Evolutionary conservation across 2,888 invertebrate species (phyloP), one percentile per base, ranked within the genome.

Genomic region (Andrena praecox): DNA sequence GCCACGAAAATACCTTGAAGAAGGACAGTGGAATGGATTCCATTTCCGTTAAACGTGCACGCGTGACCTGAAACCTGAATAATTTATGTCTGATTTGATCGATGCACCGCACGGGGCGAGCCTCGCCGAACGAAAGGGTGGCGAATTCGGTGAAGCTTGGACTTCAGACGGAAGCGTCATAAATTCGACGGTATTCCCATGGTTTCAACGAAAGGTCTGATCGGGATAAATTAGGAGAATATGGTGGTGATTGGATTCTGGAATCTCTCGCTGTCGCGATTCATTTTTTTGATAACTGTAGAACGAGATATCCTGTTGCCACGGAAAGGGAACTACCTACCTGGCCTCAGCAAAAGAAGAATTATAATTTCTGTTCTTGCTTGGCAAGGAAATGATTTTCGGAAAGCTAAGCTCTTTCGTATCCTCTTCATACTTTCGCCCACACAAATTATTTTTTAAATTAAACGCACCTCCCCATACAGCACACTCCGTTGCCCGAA

Each of bases 11-110:
- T 84, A 83, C 79, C 72, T 73, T 50, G 54, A 69, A 69, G 68
- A 74, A 78, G 84, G 71, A 84, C 84, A 70, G 33, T 69, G 16
- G 66, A 74, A 84, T 77, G 84, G 79, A 83, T 84, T 78, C 84
- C 80, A 83, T 80, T 80, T 84, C 84, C 83, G 77, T 54, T 84
- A 83, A 84, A 77, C 77, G 77, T 73, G 77, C 77, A 84, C 77
- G 56, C 80, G 80, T 85, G 77, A 77, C 70, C 74, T 64, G 80
- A 68, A 71, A 59, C 56, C 66, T 80, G 84, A 85, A 85, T 85
- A 85, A 85, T 80, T 85, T 85, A 84, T 83, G 74, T 73, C 83
- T 54, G 79, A 79, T 83, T 84, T 84, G 84, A 79, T 84, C 84
- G 84, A 84, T 83, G 79, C 72, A 50, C 64, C 66, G 63, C 50